These are phyloP conservation scores for Morus bassanus DNA, from an alignment of 2,797 vertebrate species.

Conservation along the genomic window DNA sequence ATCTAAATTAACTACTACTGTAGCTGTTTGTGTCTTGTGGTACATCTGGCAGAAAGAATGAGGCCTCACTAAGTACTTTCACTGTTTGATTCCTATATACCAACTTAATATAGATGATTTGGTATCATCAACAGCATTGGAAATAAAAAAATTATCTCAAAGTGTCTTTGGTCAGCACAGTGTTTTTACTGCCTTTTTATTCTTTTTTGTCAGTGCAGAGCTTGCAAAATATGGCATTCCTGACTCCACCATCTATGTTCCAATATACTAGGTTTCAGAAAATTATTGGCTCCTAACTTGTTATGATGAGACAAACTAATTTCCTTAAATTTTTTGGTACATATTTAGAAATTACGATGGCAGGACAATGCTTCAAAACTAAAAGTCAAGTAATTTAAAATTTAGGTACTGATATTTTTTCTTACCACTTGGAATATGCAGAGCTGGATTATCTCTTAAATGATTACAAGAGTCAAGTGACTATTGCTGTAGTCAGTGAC, in stretches of 20 bases:
- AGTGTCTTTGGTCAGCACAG: background rate
- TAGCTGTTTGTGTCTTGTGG: background rate
- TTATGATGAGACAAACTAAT: background rate
- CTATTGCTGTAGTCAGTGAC: background rate
- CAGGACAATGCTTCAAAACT: background rate
- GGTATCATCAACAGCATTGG: background rate
- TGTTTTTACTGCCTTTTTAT: background rate
- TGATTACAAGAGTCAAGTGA: background rate
- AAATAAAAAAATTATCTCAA: background rate
- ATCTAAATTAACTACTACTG: background rate
- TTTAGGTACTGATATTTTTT: background rate
- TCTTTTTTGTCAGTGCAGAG: background rate
- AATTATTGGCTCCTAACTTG: background rate
- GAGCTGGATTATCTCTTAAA: background rate
- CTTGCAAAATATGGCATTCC: background rate
- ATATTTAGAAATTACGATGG: background rate
- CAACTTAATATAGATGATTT: background rate
- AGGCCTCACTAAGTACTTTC: background rate
- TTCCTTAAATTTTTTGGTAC: background rate
- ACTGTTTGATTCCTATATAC: background rate
- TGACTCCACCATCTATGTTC: background rate
- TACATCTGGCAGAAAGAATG: background rate
- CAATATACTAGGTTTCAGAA: background rate
- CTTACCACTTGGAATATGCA: background rate
- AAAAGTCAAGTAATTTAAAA: background rate